Conservation (phyloP, 2,888 invertebrate species). For the Deilephila porcellus region DNA sequence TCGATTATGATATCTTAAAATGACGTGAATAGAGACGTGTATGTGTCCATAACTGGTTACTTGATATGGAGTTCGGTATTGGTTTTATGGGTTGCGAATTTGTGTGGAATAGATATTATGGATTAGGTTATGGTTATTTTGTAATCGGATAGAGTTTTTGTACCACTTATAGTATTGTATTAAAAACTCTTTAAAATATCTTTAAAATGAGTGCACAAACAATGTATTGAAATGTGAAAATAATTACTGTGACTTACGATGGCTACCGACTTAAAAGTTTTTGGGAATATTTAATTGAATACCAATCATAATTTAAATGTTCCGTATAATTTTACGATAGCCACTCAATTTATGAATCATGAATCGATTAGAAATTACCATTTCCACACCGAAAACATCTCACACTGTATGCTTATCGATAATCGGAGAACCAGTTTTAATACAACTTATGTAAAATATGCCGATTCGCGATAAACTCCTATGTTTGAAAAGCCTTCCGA, state of each 20-base stretch:
- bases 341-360: constrained; percentile 42
- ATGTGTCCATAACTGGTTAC: not conserved
- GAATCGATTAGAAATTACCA: constrained; percentile 42
- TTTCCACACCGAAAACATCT: constrained; percentile 39
- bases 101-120: not conserved
- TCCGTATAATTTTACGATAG: constrained; percentile 36
- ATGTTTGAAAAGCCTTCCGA: constrained; percentile 52
- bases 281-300: not conserved
- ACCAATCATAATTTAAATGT: constrained; percentile 6
- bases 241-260: not conserved
- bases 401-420: constrained; percentile 18
- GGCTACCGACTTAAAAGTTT: not conserved
- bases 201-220: not conserved
- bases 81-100: not conserved
- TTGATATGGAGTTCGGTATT: not conserved
- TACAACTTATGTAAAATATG: constrained; percentile 46
- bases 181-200: not conserved
- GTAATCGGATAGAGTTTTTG: too few species aligned
- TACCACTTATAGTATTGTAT: too few species aligned
- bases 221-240: not conserved
- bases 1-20: constrained; percentile 35
- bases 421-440: constrained; percentile 40
- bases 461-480: constrained; percentile 53
- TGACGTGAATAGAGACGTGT: not conserved
- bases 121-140: too few species aligned